A percentile compares a stretch with the other conserved stretches of the same genome.
These are phyloP conservation scores for Myotis yumanensis DNA, from an alignment of 2,113 vertebrate species.

Conservation along the genomic window DNA sequence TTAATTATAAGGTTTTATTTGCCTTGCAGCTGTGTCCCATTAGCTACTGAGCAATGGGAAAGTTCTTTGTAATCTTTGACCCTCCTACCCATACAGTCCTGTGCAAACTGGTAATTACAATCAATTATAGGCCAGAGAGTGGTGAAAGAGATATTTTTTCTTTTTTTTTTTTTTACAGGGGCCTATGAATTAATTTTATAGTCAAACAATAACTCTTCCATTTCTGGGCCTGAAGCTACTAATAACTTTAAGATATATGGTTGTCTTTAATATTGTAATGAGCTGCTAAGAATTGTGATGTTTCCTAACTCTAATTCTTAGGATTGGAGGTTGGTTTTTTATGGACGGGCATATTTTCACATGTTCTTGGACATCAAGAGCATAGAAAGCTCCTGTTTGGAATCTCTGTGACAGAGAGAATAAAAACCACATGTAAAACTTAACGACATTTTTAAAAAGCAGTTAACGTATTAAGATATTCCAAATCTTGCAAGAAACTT, in stretches of 20 bases:
- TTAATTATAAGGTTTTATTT: constrained; percentile 78
- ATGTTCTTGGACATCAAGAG: not conserved
- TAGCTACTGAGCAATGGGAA: constrained; percentile 64
- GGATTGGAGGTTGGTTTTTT: not conserved
- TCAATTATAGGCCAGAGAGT: constrained; percentile 67
- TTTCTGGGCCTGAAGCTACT: constrained; percentile 44
- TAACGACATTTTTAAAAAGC: not conserved
- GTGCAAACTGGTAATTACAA: constrained; percentile 74
- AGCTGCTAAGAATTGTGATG: constrained; percentile 6
- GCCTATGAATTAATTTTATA: constrained; percentile 70
- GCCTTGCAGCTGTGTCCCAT: constrained; percentile 74
- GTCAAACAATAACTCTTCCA: constrained; percentile 21
- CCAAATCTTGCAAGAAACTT: not conserved
- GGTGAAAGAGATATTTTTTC: constrained; percentile 59
- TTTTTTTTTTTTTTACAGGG: not conserved
- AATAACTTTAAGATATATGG: constrained; percentile 34
- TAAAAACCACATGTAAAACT: not conserved
- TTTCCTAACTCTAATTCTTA: not conserved
- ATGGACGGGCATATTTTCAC: not conserved
- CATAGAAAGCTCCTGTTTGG: not conserved
- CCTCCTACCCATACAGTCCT: constrained; percentile 66
- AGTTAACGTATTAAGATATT: not conserved
- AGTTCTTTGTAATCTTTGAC: constrained; percentile 73
- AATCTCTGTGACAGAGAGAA: not conserved
- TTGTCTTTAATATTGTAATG: constrained; percentile 24